Percentiles rank a stretch among this genome's conserved stretches.
These are phyloP conservation scores for Tipula unca DNA, from an alignment of 2,888 invertebrate species.

Conservation along the genomic window DNA sequence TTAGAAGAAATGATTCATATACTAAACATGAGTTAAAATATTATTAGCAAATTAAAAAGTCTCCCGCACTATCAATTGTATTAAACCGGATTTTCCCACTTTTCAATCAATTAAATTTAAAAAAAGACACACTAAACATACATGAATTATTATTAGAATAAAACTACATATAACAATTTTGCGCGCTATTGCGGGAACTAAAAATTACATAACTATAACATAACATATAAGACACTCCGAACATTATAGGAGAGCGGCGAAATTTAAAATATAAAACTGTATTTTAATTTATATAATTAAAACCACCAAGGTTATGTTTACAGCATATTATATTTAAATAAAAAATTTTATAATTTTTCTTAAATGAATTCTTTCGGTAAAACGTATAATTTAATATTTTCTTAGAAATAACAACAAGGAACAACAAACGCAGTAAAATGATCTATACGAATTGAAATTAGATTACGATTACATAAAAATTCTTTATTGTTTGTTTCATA, in stretches of 20 bases:
- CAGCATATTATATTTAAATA: background rate
- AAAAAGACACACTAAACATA: background rate
- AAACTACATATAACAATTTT: background rate
- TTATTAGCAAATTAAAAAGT: background rate
- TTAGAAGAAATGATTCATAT: too few species aligned
- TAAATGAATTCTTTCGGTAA: background rate
- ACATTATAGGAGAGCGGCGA: background rate
- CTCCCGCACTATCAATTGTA: background rate
- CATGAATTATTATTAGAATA: background rate
- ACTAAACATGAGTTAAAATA: background rate
- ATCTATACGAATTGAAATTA: background rate
- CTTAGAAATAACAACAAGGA: background rate
- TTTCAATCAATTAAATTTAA: background rate
- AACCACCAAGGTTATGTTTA: background rate
- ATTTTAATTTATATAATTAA: background rate
- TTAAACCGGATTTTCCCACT: background rate
- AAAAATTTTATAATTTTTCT: background rate
- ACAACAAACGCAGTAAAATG: background rate
- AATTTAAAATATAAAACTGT: background rate
- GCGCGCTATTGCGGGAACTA: background rate
- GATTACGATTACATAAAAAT: background rate
- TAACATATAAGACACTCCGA: background rate
- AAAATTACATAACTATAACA: background rate
- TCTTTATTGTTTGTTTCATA: background rate
- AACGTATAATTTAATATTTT: background rate